phyloP scores from a whole-genome alignment of 2,888 invertebrate genomes.

The Athalia cordata region DNA sequence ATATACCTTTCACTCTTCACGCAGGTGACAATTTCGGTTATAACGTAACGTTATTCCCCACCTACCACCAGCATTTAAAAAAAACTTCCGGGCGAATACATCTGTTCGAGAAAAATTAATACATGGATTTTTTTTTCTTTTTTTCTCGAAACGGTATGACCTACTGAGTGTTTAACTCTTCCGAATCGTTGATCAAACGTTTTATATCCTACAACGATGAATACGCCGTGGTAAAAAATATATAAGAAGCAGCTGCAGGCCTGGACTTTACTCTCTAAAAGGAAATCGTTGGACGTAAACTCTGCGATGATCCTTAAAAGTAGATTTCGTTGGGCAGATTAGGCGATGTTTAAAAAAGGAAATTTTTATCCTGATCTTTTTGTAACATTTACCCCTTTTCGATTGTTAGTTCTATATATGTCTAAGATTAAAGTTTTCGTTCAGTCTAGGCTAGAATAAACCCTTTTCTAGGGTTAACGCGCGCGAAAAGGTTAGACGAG shows the following conservation, averaged over 20 bases:
- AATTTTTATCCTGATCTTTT: too few relatives aligned
- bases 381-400: too few relatives aligned
- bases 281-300: conserved; percentile 1
- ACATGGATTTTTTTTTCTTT: neutral
- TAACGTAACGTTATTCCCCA: neutral
- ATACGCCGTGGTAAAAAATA: neutral
- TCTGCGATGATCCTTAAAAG: too few relatives aligned
- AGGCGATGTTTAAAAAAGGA: too few relatives aligned
- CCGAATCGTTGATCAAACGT: conserved; percentile 16
- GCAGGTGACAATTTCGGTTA: conserved; percentile 31
- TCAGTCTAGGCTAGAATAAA: too few relatives aligned
- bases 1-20: conserved; percentile 37
- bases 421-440: too few relatives aligned
- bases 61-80: neutral
- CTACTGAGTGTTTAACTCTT: conserved; percentile 6
- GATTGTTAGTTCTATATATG: too few relatives aligned
- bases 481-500: too few relatives aligned
- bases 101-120: conserved; percentile 15
- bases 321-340: too few relatives aligned
- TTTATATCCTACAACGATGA: neutral
- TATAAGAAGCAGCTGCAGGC: conserved; percentile 13
- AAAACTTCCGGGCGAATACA: conserved; percentile 33
- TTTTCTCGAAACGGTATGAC: conserved; percentile 26
- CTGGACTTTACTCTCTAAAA: neutral
- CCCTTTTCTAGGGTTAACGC: too few relatives aligned